Conservation (phyloP, 2,797 vertebrate genomes). For the Semotilus atromaculatus region DNA sequence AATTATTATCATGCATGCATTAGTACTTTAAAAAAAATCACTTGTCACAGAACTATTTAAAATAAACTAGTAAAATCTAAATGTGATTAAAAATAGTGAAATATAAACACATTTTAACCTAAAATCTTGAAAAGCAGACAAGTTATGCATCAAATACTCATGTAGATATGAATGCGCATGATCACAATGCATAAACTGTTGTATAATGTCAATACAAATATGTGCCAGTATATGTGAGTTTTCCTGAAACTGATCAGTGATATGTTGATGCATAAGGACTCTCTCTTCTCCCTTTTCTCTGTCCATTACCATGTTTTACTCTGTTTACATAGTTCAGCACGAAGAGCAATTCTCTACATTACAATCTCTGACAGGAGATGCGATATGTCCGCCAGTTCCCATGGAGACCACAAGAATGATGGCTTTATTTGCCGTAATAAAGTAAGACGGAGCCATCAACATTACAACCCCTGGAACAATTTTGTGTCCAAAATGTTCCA, state of each 20-base stretch:
- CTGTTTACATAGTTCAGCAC: slow-evolving; percentile 38
- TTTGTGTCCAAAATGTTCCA: not conserved
- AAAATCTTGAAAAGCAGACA: not conserved
- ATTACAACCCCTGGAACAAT: not conserved
- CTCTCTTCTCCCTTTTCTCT: not conserved
- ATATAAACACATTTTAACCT: not conserved
- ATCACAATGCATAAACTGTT: not conserved
- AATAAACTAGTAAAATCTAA: too few relatives aligned
- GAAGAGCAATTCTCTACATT: slow-evolving; percentile 31
- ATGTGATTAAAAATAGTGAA: not conserved
- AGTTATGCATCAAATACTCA: not conserved
- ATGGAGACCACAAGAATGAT: slow-evolving; percentile 36
- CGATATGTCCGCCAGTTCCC: slow-evolving; percentile 35
- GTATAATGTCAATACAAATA: slow-evolving; percentile 7
- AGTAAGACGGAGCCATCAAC: slow-evolving; percentile 25
- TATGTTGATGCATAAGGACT: slow-evolving; percentile 28
- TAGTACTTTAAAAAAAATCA: not conserved
- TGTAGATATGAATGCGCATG: not conserved
- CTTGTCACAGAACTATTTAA: not conserved
- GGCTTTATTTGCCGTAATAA: slow-evolving; percentile 35
- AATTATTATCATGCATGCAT: not conserved
- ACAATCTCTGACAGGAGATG: slow-evolving; percentile 23
- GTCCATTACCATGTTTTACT: not conserved
- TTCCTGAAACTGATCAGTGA: slow-evolving; percentile 39
- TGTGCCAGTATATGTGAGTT: not conserved